phyloP scores from a whole-genome alignment of 2,113 vertebrate species.

The Xenopus laevis region DNA sequence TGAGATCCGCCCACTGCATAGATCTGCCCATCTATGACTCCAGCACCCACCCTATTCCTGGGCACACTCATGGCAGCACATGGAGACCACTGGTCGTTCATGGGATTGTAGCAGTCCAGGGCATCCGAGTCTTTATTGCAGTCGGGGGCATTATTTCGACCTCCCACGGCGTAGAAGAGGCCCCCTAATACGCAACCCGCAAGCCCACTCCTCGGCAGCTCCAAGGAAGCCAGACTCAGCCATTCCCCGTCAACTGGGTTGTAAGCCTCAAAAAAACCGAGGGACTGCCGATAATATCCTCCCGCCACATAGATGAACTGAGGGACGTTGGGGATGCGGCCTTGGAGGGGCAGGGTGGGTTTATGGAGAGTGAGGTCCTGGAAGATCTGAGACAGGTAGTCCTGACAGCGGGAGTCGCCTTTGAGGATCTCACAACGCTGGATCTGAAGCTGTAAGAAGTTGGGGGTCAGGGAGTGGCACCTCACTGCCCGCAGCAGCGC shows the following conservation, averaged over 20 bases:
- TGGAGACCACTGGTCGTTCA: constrained; percentile 89
- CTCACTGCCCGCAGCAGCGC: constrained; percentile 88
- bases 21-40: constrained; percentile 87
- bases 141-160: constrained; percentile 84
- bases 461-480: constrained; percentile 87
- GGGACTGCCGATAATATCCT: constrained; percentile 82
- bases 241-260: constrained; percentile 73
- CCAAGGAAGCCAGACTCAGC: constrained; percentile 78
- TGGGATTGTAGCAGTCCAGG: constrained; percentile 90
- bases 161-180: constrained; percentile 85
- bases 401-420: constrained; percentile 80
- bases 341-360: constrained; percentile 70
- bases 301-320: constrained; percentile 89
- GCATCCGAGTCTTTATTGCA: constrained; percentile 88
- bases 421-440: constrained; percentile 79
- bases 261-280: constrained; percentile 83
- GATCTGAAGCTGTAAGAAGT: constrained; percentile 87
- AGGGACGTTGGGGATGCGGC: constrained; percentile 78
- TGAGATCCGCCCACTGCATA: constrained; percentile 90
- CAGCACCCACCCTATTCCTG: constrained; percentile 85
- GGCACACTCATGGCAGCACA: constrained; percentile 88
- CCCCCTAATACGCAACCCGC: constrained; percentile 87
- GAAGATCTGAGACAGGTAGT: constrained; percentile 88
- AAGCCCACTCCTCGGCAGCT: constrained; percentile 83
- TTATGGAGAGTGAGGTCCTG: constrained; percentile 90